These are phyloP conservation scores for Charina bottae DNA, from an alignment of 2,113 vertebrate genomes.

Conservation along the genomic window DNA sequence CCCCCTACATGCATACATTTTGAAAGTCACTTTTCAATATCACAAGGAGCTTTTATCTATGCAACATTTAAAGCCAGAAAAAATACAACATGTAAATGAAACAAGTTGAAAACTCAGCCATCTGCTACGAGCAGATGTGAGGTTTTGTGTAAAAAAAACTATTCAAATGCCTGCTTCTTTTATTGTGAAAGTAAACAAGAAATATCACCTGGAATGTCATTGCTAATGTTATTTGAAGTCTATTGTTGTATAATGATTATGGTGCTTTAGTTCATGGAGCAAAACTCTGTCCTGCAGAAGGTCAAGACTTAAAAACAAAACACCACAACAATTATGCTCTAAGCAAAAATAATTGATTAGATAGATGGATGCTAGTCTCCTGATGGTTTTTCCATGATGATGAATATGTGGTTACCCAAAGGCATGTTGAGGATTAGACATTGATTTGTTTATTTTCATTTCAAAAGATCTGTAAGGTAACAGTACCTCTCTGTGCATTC, in stretches of 20 bases:
- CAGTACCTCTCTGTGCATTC: not conserved
- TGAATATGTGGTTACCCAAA: constrained; percentile 34
- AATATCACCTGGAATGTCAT: constrained; percentile 45
- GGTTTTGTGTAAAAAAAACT: constrained; percentile 24
- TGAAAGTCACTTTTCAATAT: constrained; percentile 3
- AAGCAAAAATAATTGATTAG: constrained; percentile 53
- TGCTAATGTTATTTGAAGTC: constrained; percentile 50
- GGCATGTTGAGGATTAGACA: constrained; percentile 49
- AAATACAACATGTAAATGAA: constrained; percentile 6
- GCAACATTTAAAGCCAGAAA: constrained; percentile 11
- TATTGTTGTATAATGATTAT: constrained; percentile 33
- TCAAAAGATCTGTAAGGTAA: constrained; percentile 1
- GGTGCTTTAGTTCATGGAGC: not conserved
- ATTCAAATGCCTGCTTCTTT: constrained; percentile 1
- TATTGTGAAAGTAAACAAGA: not conserved
- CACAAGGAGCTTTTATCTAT: not conserved
- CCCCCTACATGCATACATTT: not conserved
- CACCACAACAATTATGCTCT: not conserved
- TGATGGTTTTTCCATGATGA: constrained; percentile 62
- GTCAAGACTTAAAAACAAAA: not conserved
- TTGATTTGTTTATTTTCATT: constrained; percentile 55
- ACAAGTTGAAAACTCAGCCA: constrained; percentile 16
- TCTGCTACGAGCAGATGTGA: constrained; percentile 39
- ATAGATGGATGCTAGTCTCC: constrained; percentile 43
- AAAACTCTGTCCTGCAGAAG: constrained; percentile 38